These are phyloP conservation scores for Drosophila grimshawi DNA, from an alignment of 1,140 invertebrate species.

Conservation along the genomic window DNA sequence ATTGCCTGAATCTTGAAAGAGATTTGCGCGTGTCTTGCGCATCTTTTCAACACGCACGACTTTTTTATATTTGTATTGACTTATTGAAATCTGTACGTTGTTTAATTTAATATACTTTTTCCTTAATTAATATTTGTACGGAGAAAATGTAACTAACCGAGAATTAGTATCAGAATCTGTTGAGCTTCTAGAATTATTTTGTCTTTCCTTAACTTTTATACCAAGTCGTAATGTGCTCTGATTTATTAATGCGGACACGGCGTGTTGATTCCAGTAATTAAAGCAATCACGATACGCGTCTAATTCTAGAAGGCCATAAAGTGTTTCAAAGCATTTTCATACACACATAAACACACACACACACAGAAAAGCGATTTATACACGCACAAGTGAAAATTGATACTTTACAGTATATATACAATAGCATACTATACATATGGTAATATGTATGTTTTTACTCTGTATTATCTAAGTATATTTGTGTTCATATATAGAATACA, in stretches of 20 bases:
- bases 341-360: conserved; percentile 7
- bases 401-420: conserved; percentile 19
- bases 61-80: background rate
- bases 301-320: conserved; percentile 16
- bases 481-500: conserved; percentile 51
- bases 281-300: too few species aligned
- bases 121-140: background rate
- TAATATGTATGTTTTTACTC: conserved; percentile 66
- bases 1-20: background rate
- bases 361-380: conserved; percentile 37
- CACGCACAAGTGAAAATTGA: conserved; percentile 52
- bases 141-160: too few species aligned
- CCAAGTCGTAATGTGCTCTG: background rate
- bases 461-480: conserved; percentile 56
- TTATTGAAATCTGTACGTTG: background rate
- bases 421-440: conserved; percentile 18
- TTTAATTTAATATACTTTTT: background rate
- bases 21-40: background rate
- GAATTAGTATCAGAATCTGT: background rate
- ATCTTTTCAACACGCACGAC: background rate
- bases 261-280: too few species aligned
- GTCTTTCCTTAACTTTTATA: background rate
- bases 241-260: too few species aligned
- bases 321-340: conserved; percentile 55
- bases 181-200: background rate